Evolutionary conservation across 2,888 invertebrate species (phyloP).

Genomic region (Vesta saturnalis): DNA sequence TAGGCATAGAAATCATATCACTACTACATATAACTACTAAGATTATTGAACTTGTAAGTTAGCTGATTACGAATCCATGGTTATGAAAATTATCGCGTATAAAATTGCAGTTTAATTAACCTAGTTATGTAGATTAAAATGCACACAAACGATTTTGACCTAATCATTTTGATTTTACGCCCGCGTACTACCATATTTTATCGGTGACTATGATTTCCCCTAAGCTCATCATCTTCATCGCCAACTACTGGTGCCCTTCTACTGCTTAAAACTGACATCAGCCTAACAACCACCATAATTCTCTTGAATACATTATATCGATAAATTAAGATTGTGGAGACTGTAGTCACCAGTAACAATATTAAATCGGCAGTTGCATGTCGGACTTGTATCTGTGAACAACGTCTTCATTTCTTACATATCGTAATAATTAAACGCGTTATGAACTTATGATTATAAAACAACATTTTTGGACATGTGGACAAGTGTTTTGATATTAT

Average conservation of each 20-base stretch:
- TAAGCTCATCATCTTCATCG: slow-evolving; percentile 22
- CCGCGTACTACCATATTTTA: slow-evolving; percentile 7
- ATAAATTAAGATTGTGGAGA: slow-evolving; percentile 48
- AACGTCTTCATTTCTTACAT: slow-evolving; percentile 37
- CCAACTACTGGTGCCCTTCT: slow-evolving; percentile 24
- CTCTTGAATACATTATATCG: slow-evolving; percentile 39
- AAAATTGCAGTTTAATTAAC: slow-evolving; percentile 6
- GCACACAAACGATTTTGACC: slow-evolving; percentile 14
- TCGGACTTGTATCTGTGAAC: slow-evolving; percentile 48
- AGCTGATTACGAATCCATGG: background rate
- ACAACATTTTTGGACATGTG: slow-evolving; percentile 20
- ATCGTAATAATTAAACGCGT: slow-evolving; percentile 30
- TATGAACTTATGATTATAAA: slow-evolving; percentile 25
- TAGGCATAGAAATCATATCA: background rate
- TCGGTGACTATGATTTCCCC: slow-evolving; percentile 16
- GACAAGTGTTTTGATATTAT: slow-evolving; percentile 25
- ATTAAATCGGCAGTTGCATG: slow-evolving; percentile 51
- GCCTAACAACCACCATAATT: slow-evolving; percentile 33
- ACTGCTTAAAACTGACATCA: slow-evolving; percentile 24
- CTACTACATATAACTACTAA: background rate
- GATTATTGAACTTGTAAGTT: slow-evolving; percentile 14
- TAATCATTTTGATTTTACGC: slow-evolving; percentile 12
- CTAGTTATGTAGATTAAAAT: slow-evolving; percentile 1
- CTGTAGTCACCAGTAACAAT: slow-evolving; percentile 45
- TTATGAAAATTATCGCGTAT: slow-evolving; percentile 4